Conservation (phyloP, 2,113 vertebrate genomes). For the Alligator mississippiensis region DNA sequence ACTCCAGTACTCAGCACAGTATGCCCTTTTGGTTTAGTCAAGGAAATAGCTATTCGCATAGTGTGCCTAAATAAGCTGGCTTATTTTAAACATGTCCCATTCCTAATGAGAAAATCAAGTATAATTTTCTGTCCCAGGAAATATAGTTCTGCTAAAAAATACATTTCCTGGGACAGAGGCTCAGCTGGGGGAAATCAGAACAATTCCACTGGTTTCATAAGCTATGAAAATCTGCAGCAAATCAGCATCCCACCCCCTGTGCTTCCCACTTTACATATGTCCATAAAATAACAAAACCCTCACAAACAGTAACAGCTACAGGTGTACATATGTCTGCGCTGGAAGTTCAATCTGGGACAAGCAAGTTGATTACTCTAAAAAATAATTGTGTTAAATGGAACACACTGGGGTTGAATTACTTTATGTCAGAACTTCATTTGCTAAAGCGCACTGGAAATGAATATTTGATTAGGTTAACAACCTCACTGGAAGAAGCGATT, state of each 20-base stretch:
- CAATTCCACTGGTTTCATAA: background rate
- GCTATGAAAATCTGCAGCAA: background rate
- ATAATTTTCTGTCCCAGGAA: background rate
- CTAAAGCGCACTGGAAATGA: background rate
- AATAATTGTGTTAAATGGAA: background rate
- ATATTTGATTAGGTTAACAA: slow-evolving; percentile 7
- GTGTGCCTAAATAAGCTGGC: no score
- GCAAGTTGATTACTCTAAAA: background rate
- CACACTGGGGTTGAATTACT: background rate
- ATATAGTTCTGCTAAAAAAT: no score
- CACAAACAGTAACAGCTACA: background rate
- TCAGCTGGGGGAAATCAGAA: background rate
- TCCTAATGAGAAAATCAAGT: background rate
- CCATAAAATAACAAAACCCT: background rate
- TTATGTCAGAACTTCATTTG: background rate
- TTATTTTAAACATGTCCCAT: background rate
- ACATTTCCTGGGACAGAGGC: background rate
- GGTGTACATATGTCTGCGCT: no score
- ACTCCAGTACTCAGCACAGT: background rate
- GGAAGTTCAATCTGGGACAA: background rate
- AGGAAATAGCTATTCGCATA: no score
- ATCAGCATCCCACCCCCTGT: background rate
- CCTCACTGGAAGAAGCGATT: background rate
- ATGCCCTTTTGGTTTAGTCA: no score
- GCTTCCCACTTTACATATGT: background rate